phyloP scores from a whole-genome alignment of 1,140 invertebrate species.

The Microvelia longipes region DNA sequence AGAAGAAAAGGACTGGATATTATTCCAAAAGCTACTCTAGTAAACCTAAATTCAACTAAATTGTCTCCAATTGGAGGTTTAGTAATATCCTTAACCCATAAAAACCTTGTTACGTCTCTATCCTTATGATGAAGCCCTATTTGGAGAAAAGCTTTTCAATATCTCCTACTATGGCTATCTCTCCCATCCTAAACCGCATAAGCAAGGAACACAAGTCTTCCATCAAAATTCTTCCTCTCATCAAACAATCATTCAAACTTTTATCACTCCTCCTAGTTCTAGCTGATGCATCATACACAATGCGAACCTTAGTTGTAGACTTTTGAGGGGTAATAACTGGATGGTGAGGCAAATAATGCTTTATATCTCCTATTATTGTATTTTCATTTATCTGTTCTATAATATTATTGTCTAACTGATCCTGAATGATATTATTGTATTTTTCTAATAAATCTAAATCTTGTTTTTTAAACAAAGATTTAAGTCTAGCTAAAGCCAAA shows the following conservation, averaged over 20 bases:
- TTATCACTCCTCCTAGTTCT: neutral
- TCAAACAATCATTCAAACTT: neutral
- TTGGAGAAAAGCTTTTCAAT: neutral
- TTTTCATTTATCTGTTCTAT: neutral
- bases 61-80: neutral
- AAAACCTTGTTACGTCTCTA: neutral
- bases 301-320: neutral
- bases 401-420: neutral
- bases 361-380: neutral
- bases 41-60: neutral
- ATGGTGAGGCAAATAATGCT: neutral
- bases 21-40: neutral
- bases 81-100: neutral
- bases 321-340: neutral
- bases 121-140: neutral
- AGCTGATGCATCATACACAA: neutral
- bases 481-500: neutral
- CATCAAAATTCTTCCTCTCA: neutral
- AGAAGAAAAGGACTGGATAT: neutral
- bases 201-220: neutral
- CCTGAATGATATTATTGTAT: neutral
- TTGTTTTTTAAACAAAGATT: neutral
- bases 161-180: neutral
- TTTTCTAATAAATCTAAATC: neutral
- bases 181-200: neutral